Base-by-base conservation (phyloP, 2,113 vertebrate genomes). In the Paracanthobrama guichenoti region DNA sequence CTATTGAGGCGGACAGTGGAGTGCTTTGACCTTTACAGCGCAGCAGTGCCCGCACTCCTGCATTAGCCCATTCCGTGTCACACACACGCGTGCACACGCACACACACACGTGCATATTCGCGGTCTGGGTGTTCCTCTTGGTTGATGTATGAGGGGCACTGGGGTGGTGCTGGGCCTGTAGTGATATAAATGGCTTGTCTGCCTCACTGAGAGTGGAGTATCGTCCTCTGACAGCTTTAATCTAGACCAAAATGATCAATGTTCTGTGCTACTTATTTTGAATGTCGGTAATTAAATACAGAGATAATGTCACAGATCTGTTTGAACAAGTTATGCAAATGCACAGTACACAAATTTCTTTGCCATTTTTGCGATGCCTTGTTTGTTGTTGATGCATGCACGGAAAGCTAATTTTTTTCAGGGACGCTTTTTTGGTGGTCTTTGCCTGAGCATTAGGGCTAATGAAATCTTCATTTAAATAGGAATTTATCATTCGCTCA, bases 161-260 rank as follows among this genome's bases (percentile, higher is more conserved):
- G 59, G 87, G 81, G 81, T 85, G 81, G 87, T 39, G 44, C 26
- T 77, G 57, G 84, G 81, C 71, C 80, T 57, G 62, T 48, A 84
- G 84, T 84, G 64, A 86, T 86, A 84, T 86, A 86, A 83, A 83
- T 86, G 75, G 81, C 76, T 64, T 62, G 81, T 88, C 84, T 74
- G 71, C 42, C 76, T 74, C 86, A 86, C 91, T 88, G n/a, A 26
- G 24, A 91, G 92, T 85, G 42, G 66, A 64, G 86, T 83, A 87
- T 86, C 87, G 82, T 88, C 86, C 84, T 90, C 90, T 92, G 92
- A 88, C 92, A 92, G 86, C 87, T 90, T 91, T 90, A 92, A 92
- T 93, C 89, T 87, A 14, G 79, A 86, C 89, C 84, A 86, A 86
- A 84, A 87, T 81, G 84, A 90, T 87, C 89, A 87, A 85, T 85